Evolutionary conservation across 2,113 vertebrate species (phyloP).

Genomic region (Enhydra lutris): DNA sequence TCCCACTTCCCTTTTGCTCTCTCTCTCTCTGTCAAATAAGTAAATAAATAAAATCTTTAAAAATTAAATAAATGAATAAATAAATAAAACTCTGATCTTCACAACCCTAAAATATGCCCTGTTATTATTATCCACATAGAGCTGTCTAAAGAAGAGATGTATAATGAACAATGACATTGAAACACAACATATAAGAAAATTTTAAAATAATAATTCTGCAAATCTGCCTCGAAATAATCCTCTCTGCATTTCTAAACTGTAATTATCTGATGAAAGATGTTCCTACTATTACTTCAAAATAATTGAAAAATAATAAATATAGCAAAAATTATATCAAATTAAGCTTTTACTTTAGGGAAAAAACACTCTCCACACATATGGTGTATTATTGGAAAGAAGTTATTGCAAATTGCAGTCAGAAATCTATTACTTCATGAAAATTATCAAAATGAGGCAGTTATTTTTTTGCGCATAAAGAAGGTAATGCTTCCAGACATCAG

Average conservation of each 20-base stretch:
- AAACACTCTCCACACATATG: background rate
- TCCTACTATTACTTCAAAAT: background rate
- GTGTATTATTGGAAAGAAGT: background rate
- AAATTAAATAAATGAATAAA: too few relatives aligned
- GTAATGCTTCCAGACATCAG: background rate
- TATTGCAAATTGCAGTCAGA: background rate
- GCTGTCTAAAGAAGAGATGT: background rate
- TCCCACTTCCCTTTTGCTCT: too few relatives aligned
- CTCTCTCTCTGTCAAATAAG: too few relatives aligned
- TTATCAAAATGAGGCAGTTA: background rate
- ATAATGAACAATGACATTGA: background rate
- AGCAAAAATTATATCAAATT: background rate
- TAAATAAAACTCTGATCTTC: background rate
- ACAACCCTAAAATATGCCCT: background rate
- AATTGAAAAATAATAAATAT: background rate
- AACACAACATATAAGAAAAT: background rate
- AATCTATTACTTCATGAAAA: background rate
- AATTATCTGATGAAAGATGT: background rate
- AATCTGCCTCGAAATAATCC: background rate
- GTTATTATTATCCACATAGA: background rate
- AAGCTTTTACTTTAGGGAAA: background rate
- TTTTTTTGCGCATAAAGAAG: background rate
- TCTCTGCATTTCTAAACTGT: background rate
- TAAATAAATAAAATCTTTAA: too few relatives aligned
- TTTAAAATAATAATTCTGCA: background rate